A percentile compares a stretch with the other conserved stretches of the same genome.
Conservation (phyloP, 2,888 invertebrate genomes). For the Venustoraphidia nigricollis region DNA sequence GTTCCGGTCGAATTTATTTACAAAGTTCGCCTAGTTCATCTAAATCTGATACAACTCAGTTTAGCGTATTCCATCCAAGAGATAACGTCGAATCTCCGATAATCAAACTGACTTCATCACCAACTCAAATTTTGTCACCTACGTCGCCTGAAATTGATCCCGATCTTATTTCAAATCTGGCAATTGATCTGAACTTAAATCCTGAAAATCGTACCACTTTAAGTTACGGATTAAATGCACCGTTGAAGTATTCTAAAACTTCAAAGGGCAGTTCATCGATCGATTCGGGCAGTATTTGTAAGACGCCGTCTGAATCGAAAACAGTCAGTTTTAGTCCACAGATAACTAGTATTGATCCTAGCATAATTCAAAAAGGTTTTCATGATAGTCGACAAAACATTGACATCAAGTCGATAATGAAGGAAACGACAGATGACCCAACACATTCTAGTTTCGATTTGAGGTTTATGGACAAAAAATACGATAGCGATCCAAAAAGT, state of each 20-base stretch:
- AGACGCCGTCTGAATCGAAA: slow-evolving; percentile 22
- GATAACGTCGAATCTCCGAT: too few relatives aligned
- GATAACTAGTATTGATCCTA: slow-evolving; percentile 20
- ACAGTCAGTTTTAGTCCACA: slow-evolving; percentile 29
- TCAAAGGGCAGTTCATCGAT: slow-evolving; percentile 20
- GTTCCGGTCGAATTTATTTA: too few relatives aligned
- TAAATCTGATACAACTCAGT: too few relatives aligned
- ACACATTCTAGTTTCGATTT: background rate
- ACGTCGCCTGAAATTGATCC: slow-evolving; percentile 23
- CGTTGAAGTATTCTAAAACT: slow-evolving; percentile 10
- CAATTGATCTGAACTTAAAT: slow-evolving; percentile 27
- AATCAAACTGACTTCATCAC: background rate
- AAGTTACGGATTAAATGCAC: slow-evolving; percentile 12
- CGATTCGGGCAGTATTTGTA: slow-evolving; percentile 22
- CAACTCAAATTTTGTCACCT: slow-evolving; percentile 13
- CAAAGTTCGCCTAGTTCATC: too few relatives aligned
- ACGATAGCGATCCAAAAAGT: background rate
- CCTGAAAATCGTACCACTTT: slow-evolving; percentile 24
- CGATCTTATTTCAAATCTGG: slow-evolving; percentile 27
- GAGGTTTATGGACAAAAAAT: background rate
- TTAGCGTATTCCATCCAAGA: too few relatives aligned
- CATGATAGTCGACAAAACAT: slow-evolving; percentile 9
- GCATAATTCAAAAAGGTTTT: slow-evolving; percentile 5
- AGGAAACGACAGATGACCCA: slow-evolving; percentile 14
- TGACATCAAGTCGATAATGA: slow-evolving; percentile 10